Evolutionary conservation across 2,888 invertebrate species (phyloP).

Genomic region (Catocala sponsa): DNA sequence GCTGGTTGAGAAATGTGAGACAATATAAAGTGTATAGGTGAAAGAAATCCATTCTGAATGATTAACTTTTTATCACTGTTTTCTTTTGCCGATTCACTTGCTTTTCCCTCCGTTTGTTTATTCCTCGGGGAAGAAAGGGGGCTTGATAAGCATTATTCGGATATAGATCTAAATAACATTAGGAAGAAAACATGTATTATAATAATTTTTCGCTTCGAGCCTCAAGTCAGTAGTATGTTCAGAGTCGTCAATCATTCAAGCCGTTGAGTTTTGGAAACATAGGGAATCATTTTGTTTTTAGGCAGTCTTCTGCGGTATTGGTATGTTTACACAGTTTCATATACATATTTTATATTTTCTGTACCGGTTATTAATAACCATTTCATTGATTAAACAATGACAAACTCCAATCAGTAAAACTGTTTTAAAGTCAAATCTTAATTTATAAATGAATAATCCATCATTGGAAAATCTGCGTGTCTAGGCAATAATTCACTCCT

Average conservation of each 20-base stretch:
- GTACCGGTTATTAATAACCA: too few species aligned
- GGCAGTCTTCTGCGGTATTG: too few species aligned
- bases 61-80: slow-evolving; percentile 69
- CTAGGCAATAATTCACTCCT: slow-evolving; percentile 42
- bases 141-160: slow-evolving; percentile 29
- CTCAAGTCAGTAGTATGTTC: too few species aligned
- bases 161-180: slow-evolving; percentile 16
- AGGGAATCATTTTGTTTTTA: background rate
- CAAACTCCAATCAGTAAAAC: too few species aligned
- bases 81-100: slow-evolving; percentile 53
- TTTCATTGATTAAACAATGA: too few species aligned
- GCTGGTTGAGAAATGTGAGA: slow-evolving; percentile 61
- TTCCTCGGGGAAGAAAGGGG: slow-evolving; percentile 17
- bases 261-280: background rate
- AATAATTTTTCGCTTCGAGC: background rate
- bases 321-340: too few species aligned
- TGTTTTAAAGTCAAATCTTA: too few species aligned
- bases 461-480: slow-evolving; percentile 22
- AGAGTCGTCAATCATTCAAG: background rate
- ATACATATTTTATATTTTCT: too few species aligned
- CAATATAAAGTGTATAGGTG: slow-evolving; percentile 67
- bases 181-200: background rate
- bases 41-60: slow-evolving; percentile 68
- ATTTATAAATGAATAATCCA: too few species aligned
- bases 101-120: slow-evolving; percentile 44